A percentile compares a stretch with the other conserved stretches of the same genome.
Evolutionary conservation across 1,140 invertebrate species (phyloP).

Genomic region (Philotrypesis tridentata): DNA sequence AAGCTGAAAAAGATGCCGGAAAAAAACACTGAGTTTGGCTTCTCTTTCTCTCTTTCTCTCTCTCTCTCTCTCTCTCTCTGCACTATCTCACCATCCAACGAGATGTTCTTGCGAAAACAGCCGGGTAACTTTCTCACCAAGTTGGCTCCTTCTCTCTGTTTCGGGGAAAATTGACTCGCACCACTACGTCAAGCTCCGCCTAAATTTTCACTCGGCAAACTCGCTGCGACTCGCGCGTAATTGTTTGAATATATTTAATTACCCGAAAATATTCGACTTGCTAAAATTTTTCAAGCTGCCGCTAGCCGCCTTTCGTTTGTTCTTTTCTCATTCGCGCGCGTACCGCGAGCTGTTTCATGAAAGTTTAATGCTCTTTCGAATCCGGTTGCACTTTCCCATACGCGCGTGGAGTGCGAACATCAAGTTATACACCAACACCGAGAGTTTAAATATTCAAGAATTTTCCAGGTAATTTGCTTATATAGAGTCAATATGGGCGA

Average conservation of each 20-base stretch:
- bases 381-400: neutral
- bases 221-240: neutral
- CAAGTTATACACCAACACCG: neutral
- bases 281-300: neutral
- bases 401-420: neutral
- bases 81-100: neutral
- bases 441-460: neutral
- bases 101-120: constrained; percentile 14
- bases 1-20: neutral
- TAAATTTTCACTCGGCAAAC: constrained; percentile 17
- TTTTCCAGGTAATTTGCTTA: neutral
- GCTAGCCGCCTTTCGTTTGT: neutral
- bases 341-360: neutral
- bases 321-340: neutral
- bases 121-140: neutral
- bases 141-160: too few relatives aligned
- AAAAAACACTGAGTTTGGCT: neutral
- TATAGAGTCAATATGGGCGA: neutral
- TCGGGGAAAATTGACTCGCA: constrained; percentile 29
- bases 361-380: neutral
- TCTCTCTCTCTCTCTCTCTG: too few relatives aligned
- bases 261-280: neutral
- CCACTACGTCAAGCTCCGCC: neutral
- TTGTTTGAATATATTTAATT: constrained; percentile 19
- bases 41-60: too few relatives aligned